Evolutionary conservation across 2,797 vertebrate species (phyloP).

Genomic region (Pitangus sulphuratus): DNA sequence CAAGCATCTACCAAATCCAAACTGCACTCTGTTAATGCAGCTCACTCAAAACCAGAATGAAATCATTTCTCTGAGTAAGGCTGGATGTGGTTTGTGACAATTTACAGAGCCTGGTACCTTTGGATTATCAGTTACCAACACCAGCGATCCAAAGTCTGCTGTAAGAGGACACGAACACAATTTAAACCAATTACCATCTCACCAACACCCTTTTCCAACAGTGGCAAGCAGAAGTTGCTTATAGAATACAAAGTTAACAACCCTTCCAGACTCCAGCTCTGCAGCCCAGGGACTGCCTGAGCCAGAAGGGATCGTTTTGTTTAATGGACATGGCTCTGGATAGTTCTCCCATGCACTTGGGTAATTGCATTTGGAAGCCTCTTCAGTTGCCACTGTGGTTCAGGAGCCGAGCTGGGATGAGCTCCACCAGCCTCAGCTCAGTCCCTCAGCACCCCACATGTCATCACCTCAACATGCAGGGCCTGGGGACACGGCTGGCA

Average conservation of each 20-base stretch:
- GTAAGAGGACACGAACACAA: not conserved
- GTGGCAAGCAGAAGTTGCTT: not conserved
- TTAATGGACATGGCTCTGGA: not conserved
- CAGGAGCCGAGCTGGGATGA: not conserved
- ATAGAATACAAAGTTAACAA: not conserved
- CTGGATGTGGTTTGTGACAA: not conserved
- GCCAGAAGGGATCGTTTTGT: slow-evolving; percentile 20
- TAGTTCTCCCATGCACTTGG: not conserved
- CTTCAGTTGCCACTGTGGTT: not conserved
- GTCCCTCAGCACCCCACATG: fast-evolving
- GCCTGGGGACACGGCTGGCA: fast-evolving
- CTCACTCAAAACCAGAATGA: not conserved
- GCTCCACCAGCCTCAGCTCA: not conserved
- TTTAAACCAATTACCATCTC: not conserved
- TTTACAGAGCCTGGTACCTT: not conserved
- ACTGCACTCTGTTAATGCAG: not conserved
- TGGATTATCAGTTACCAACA: not conserved
- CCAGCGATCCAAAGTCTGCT: not conserved
- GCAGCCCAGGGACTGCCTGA: not conserved
- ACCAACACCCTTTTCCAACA: not conserved
- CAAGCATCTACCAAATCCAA: not conserved
- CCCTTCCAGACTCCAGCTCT: not conserved
- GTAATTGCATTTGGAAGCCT: not conserved
- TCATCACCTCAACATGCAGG: fast-evolving
- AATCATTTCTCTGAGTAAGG: not conserved